A percentile compares a stretch with the other conserved stretches of the same genome.
Conservation (phyloP, 2,888 invertebrate species). For the Danaus chrysippus region DNA sequence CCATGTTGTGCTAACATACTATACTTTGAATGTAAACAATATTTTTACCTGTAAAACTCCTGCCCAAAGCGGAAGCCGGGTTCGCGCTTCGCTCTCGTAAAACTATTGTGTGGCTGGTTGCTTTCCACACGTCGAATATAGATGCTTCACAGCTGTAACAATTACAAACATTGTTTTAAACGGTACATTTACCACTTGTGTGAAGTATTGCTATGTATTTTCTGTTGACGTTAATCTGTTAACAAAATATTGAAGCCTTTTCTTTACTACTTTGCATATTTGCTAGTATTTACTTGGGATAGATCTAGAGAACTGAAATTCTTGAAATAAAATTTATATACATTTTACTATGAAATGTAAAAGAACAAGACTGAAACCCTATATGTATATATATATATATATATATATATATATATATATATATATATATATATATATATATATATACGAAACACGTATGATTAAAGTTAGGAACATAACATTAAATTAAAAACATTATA, state of each 20-base stretch:
- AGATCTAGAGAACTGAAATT: neutral
- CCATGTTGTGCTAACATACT: neutral
- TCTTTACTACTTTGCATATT: neutral
- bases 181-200: slow-evolving; percentile 1
- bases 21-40: slow-evolving; percentile 2
- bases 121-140: slow-evolving; percentile 81
- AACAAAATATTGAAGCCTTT: neutral
- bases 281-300: neutral
- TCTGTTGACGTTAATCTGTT: neutral
- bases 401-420: too few species aligned
- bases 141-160: slow-evolving; percentile 78
- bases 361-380: too few species aligned
- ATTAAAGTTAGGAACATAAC: too few species aligned
- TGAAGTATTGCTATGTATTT: slow-evolving; percentile 3
- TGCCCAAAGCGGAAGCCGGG: slow-evolving; percentile 80
- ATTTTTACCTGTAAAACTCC: slow-evolving; percentile 68
- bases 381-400: too few species aligned
- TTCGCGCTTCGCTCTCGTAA: slow-evolving; percentile 80
- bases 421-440: too few species aligned
- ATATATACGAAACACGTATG: too few species aligned
- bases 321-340: neutral
- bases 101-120: slow-evolving; percentile 79
- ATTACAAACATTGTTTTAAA: slow-evolving; percentile 13
- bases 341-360: too few species aligned
- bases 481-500: too few species aligned